phyloP scores from a whole-genome alignment of 53 echinoderm and acorn worm genomes.

The Antedon mediterranea region DNA sequence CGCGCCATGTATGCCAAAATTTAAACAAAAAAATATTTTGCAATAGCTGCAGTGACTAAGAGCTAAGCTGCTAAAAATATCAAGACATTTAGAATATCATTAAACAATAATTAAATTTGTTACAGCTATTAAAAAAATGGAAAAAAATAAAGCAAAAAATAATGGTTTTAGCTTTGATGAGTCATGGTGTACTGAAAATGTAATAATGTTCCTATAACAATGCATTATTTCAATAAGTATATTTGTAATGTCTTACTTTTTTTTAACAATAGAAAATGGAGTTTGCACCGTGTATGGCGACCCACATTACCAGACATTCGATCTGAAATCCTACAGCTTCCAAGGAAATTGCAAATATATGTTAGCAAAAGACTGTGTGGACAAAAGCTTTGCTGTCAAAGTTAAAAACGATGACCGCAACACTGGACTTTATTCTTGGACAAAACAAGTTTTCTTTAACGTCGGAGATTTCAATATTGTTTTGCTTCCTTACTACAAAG shows the following conservation, averaged over 20 bases:
- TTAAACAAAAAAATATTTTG: too few relatives aligned
- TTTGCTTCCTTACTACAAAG: constrained; percentile 58
- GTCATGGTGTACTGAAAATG: too few relatives aligned
- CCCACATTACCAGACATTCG: constrained; percentile 92
- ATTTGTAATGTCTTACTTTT: neutral
- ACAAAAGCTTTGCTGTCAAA: constrained; percentile 54
- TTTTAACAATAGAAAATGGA: constrained; percentile 51
- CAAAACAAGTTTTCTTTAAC: constrained; percentile 75
- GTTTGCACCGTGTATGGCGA: constrained; percentile 95
- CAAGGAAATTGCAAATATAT: constrained; percentile 94
- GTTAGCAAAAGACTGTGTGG: constrained; percentile 57
- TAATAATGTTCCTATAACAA: too few relatives aligned
- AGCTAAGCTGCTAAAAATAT: too few relatives aligned
- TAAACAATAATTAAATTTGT: too few relatives aligned
- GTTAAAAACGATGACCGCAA: constrained; percentile 83
- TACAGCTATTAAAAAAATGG: too few relatives aligned
- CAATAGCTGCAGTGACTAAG: too few relatives aligned
- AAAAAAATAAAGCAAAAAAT: too few relatives aligned
- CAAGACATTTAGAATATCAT: too few relatives aligned
- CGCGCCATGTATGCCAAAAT: too few relatives aligned
- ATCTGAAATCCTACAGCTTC: constrained; percentile 70
- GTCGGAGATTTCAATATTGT: constrained; percentile 51
- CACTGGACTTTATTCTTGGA: constrained; percentile 70
- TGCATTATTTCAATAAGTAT: too few relatives aligned
- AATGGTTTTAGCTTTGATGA: too few relatives aligned